These are phyloP conservation scores for Myxocyprinus asiaticus DNA, from an alignment of 2,113 vertebrate genomes.

Conservation along the genomic window DNA sequence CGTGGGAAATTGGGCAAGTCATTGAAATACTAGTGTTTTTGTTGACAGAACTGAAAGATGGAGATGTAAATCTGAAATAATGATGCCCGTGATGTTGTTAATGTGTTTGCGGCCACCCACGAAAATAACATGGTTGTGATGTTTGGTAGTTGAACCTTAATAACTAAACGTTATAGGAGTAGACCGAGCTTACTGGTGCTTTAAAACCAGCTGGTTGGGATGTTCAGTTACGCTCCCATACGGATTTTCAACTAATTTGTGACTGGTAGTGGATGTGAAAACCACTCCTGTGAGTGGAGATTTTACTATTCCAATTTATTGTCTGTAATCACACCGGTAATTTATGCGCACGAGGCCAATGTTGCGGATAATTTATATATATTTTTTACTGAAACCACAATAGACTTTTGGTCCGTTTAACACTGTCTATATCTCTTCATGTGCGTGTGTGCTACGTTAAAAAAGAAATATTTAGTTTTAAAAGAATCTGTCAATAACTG, in stretches of 20 bases:
- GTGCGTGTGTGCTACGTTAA: neutral
- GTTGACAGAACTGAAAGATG: neutral
- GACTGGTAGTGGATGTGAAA: constrained; percentile 13
- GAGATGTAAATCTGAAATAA: neutral
- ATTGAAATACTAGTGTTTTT: neutral
- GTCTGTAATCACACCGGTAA: constrained; percentile 40
- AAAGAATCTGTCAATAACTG: neutral
- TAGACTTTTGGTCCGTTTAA: neutral
- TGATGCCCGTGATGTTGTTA: constrained; percentile 23
- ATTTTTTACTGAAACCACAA: constrained; percentile 35
- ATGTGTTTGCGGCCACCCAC: constrained; percentile 27
- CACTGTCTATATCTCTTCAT: neutral
- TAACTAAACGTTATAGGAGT: constrained; percentile 2
- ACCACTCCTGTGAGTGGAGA: constrained; percentile 9
- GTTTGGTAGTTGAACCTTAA: neutral
- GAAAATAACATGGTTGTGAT: neutral
- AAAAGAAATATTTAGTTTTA: neutral
- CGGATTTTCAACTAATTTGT: constrained; percentile 1
- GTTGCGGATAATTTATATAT: constrained; percentile 33
- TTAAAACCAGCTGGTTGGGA: neutral
- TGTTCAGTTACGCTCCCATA: neutral
- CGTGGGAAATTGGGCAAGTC: constrained; percentile 1
- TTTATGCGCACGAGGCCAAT: constrained; percentile 39
- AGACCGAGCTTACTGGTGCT: neutral
- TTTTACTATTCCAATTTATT: constrained; percentile 36